Conservation (phyloP, 2,888 invertebrate genomes). For the Epinotia ramella region DNA sequence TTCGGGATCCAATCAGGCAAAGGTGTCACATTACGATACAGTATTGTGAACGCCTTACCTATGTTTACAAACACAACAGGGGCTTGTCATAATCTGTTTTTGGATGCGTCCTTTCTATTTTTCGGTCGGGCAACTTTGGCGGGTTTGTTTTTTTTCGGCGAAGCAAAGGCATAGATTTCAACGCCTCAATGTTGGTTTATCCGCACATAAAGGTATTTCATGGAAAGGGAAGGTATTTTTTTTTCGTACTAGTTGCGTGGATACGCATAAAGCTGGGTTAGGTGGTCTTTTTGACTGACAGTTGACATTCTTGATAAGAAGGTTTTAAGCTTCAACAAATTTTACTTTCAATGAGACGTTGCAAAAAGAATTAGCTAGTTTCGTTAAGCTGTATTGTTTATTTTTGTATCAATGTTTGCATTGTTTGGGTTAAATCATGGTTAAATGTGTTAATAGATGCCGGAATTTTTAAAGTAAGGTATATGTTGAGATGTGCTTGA, state of each 20-base stretch:
- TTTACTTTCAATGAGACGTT: slow-evolving; percentile 68
- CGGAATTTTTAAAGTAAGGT: slow-evolving; percentile 41
- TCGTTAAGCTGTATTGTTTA: slow-evolving; percentile 50
- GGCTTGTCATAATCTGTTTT: slow-evolving; percentile 84
- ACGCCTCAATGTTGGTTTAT: slow-evolving; percentile 82
- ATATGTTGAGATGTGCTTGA: too few species aligned
- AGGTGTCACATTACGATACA: slow-evolving; percentile 81
- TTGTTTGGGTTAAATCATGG: not conserved
- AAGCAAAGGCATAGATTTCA: slow-evolving; percentile 79
- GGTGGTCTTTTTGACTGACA: slow-evolving; percentile 74
- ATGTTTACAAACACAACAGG: slow-evolving; percentile 85
- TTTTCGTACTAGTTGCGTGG: slow-evolving; percentile 59
- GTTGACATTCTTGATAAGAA: slow-evolving; percentile 70
- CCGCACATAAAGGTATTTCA: slow-evolving; percentile 71
- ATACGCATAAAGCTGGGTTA: slow-evolving; percentile 67
- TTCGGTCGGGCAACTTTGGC: slow-evolving; percentile 77
- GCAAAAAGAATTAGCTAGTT: slow-evolving; percentile 50
- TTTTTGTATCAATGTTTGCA: slow-evolving; percentile 43
- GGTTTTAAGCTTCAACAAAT: slow-evolving; percentile 59
- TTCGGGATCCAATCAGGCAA: slow-evolving; percentile 73
- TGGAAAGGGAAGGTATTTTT: slow-evolving; percentile 74
- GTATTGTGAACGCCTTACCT: slow-evolving; percentile 68
- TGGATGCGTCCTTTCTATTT: slow-evolving; percentile 77
- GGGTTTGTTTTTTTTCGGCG: slow-evolving; percentile 65
- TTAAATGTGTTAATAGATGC: slow-evolving; percentile 51